Evolutionary conservation across 64 coral and sea anemone species (phyloP).

Genomic region (Hydrozoanthus tunicans): DNA sequence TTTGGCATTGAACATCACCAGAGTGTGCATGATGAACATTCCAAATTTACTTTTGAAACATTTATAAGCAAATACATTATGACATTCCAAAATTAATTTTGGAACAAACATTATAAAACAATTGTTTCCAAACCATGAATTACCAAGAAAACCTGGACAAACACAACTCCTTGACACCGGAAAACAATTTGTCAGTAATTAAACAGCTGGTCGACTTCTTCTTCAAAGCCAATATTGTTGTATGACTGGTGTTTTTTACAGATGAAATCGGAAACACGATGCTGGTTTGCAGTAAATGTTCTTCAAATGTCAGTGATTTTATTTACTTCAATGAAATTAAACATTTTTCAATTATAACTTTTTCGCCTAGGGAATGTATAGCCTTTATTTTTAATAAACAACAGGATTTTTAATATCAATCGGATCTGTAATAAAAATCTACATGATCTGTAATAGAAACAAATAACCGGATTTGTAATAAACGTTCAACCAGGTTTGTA

Average conservation of each 20-base stretch:
- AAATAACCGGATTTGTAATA: no score
- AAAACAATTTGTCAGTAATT: not conserved
- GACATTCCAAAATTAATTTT: not conserved
- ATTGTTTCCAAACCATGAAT: not conserved
- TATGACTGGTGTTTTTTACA: constrained; percentile 38
- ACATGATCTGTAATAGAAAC: no score
- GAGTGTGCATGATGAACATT: no score
- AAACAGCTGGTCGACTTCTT: not conserved
- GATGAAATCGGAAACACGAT: constrained; percentile 53
- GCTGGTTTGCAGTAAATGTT: constrained; percentile 31
- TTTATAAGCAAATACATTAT: no score
- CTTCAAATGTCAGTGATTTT: constrained; percentile 20
- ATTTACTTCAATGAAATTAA: constrained; percentile 30
- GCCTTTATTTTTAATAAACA: not conserved
- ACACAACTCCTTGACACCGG: not conserved
- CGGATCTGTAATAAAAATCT: no score
- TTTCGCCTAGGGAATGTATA: constrained; percentile 17
- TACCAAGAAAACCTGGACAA: not conserved
- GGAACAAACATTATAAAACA: not conserved
- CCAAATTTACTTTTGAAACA: no score
- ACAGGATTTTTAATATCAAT: no score
- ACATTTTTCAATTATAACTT: constrained; percentile 58
- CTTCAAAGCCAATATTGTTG: not conserved
- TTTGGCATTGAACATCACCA: no score
- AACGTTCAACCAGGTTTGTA: no score